Evolutionary conservation across 2,888 invertebrate genomes (phyloP).

Genomic region (Lamellibrachia satsuma): DNA sequence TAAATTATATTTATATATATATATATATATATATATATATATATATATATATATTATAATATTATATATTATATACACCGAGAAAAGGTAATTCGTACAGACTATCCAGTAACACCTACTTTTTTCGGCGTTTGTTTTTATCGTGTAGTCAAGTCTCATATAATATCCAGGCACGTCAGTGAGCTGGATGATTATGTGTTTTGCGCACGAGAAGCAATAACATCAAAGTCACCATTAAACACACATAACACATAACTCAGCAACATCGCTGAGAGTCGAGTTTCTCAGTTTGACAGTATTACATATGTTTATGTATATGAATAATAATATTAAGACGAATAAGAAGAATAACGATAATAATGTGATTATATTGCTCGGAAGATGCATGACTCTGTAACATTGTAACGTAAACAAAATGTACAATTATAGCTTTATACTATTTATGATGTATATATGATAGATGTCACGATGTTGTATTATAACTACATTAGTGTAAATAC

Average conservation of each 20-base stretch:
- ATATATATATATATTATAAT: constrained; percentile 11
- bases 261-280: not conserved
- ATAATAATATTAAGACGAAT: not conserved
- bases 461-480: no score
- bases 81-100: not conserved
- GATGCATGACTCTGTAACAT: not conserved
- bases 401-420: not conserved
- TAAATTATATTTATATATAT: not conserved
- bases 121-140: not conserved
- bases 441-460: no score
- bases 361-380: not conserved
- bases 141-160: not conserved
- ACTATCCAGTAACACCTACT: not conserved
- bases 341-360: not conserved
- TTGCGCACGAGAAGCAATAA: constrained; percentile 12
- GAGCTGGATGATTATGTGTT: not conserved
- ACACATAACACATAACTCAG: not conserved
- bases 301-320: not conserved
- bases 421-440: not conserved
- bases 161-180: constrained; percentile 3
- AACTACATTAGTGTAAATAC: no score
- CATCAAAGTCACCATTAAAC: not conserved
- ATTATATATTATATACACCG: not conserved
- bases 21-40: constrained; percentile 20
- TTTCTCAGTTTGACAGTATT: not conserved